Evolutionary conservation across 92 coral and sea anemone genomes (phyloP).

Genomic region (Epizoanthus illoricatus): DNA sequence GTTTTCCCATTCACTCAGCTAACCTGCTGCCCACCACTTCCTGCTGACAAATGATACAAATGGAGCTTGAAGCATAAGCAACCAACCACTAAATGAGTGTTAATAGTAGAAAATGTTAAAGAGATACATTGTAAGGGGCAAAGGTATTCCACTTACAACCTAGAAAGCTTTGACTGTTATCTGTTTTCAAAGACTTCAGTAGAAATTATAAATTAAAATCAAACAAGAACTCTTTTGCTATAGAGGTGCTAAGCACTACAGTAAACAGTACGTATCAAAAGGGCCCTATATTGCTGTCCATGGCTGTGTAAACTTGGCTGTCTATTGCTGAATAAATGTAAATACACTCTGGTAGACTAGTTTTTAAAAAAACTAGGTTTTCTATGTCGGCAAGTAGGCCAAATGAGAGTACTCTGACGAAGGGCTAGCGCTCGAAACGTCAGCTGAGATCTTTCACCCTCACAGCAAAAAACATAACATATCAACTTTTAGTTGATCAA

Average conservation of each 20-base stretch:
- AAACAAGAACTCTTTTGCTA: constrained; percentile 6
- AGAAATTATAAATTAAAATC: neutral
- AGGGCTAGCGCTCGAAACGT: too few relatives aligned
- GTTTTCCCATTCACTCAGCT: neutral
- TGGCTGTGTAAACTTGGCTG: neutral
- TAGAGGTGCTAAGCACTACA: neutral
- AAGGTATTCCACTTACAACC: neutral
- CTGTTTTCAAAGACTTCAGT: neutral
- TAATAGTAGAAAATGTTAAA: neutral
- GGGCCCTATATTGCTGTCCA: neutral
- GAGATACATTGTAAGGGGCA: neutral
- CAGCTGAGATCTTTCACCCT: too few relatives aligned
- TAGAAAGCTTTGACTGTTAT: neutral
- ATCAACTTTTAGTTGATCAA: too few relatives aligned
- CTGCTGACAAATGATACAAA: neutral
- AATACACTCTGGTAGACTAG: too few relatives aligned
- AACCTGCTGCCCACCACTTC: neutral
- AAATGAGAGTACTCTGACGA: too few relatives aligned
- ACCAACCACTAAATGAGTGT: constrained; percentile 2
- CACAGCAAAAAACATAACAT: too few relatives aligned
- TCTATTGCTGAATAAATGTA: neutral
- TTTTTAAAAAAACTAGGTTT: too few relatives aligned
- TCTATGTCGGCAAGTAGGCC: too few relatives aligned
- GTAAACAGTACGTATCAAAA: neutral
- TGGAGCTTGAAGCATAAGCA: neutral